Conservation (phyloP, 1,140 invertebrate genomes). For the Bradynema listronoti region DNA sequence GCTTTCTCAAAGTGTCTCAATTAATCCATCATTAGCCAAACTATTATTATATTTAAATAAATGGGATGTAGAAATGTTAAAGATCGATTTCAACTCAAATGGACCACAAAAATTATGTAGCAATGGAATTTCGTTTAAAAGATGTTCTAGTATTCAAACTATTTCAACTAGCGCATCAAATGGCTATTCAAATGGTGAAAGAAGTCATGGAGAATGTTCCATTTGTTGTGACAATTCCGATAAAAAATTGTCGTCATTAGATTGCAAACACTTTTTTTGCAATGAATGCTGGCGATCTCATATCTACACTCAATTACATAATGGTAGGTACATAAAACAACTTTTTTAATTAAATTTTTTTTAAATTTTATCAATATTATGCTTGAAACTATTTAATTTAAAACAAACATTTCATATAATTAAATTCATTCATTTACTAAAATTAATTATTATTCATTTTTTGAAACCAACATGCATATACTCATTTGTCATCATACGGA, state of each 20-base stretch:
- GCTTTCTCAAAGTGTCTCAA: neutral
- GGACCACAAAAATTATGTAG: neutral
- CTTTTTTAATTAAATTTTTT: neutral
- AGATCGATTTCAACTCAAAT: neutral
- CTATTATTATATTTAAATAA: constrained; percentile 29
- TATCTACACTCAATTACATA: constrained; percentile 30
- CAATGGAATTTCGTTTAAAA: neutral
- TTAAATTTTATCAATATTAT: neutral
- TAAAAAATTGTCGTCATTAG: constrained; percentile 18
- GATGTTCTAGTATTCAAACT: neutral
- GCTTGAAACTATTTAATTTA: neutral
- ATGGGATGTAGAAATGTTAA: constrained; percentile 36
- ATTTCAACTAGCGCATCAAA: constrained; percentile 8
- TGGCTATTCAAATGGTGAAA: neutral
- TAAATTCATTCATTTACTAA: neutral
- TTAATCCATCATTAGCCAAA: constrained; percentile 32
- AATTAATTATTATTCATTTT: constrained; percentile 9
- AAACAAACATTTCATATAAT: neutral
- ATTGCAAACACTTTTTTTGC: constrained; percentile 41
- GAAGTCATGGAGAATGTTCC: constrained; percentile 16
- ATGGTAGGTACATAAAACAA: constrained; percentile 21
- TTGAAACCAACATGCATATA: neutral
- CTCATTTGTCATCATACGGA: neutral
- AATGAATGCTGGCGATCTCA: constrained; percentile 31
- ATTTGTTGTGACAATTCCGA: constrained; percentile 30